Evolutionary conservation across 2,888 invertebrate species (phyloP).

Genomic region (Kuschelorhynchus macadamiae): DNA sequence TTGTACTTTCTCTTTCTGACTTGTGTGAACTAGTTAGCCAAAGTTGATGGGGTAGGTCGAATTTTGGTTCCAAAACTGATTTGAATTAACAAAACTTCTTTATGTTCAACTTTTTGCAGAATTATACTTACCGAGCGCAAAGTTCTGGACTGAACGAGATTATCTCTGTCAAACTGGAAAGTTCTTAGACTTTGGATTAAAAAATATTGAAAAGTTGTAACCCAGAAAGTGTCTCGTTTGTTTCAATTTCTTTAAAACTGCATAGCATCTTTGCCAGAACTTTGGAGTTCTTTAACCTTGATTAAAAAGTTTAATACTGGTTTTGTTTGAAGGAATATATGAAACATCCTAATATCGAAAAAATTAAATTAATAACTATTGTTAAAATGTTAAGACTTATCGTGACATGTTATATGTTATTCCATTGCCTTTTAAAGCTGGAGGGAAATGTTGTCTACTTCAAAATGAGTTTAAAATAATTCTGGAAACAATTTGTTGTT

Average conservation of each 20-base stretch:
- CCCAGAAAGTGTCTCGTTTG: slow-evolving; percentile 39
- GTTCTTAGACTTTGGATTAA: slow-evolving; percentile 42
- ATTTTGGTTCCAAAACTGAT: slow-evolving; percentile 61
- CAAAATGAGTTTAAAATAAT: too few relatives aligned
- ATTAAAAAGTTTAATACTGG: slow-evolving; percentile 4
- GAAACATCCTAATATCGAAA: neutral
- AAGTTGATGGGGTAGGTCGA: slow-evolving; percentile 68
- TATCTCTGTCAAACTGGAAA: slow-evolving; percentile 43
- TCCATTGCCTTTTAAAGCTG: too few relatives aligned
- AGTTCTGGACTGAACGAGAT: slow-evolving; percentile 41
- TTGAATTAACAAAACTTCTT: slow-evolving; percentile 65
- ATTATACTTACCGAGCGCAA: slow-evolving; percentile 37
- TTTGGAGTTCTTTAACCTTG: slow-evolving; percentile 34
- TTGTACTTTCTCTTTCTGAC: slow-evolving; percentile 69
- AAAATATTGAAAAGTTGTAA: slow-evolving; percentile 40
- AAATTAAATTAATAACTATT: too few relatives aligned
- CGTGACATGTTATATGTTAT: too few relatives aligned
- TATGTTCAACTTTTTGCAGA: slow-evolving; percentile 50
- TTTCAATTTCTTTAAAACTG: slow-evolving; percentile 37
- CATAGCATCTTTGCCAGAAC: slow-evolving; percentile 28
- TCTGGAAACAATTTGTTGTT: too few relatives aligned
- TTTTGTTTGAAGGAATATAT: neutral
- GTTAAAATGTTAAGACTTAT: too few relatives aligned
- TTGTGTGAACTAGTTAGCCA: slow-evolving; percentile 66
- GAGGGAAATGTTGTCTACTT: too few relatives aligned